Evolutionary conservation across 2,888 invertebrate genomes (phyloP).

Genomic region (Phyllotreta striolata): DNA sequence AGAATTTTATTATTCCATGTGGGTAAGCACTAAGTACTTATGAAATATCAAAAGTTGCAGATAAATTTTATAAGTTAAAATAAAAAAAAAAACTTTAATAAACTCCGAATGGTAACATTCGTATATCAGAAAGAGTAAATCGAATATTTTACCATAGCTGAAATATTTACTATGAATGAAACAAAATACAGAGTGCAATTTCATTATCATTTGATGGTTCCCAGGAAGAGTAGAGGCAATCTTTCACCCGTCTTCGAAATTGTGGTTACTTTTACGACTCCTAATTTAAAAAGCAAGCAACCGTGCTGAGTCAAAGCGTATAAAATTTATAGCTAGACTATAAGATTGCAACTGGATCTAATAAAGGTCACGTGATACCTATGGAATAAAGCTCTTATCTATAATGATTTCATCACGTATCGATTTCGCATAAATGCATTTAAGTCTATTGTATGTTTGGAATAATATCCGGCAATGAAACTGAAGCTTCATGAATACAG

Average conservation of each 20-base stretch:
- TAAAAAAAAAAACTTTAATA: no score
- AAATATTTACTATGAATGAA: constrained; percentile 18
- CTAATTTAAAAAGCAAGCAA: constrained; percentile 50
- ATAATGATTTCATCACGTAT: constrained; percentile 47
- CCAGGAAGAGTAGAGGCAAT: constrained; percentile 38
- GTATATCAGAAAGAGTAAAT: background rate
- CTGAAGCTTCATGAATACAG: constrained; percentile 29
- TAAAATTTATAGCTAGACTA: constrained; percentile 48
- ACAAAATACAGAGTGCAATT: constrained; percentile 30
- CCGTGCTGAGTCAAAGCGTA: constrained; percentile 48
- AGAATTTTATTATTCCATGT: no score
- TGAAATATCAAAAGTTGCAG: no score
- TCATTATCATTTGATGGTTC: constrained; percentile 35
- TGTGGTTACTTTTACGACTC: constrained; percentile 47
- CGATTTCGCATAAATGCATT: constrained; percentile 44
- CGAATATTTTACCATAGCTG: constrained; percentile 19
- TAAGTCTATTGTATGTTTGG: constrained; percentile 35
- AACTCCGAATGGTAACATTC: no score
- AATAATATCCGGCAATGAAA: constrained; percentile 29
- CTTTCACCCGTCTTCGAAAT: constrained; percentile 42
- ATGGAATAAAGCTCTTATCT: constrained; percentile 43
- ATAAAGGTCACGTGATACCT: constrained; percentile 47
- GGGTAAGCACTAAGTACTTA: no score
- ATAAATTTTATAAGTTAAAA: no score
- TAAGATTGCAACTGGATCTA: constrained; percentile 49